Conservation (phyloP, 2,113 vertebrate species). For the Hiodon tergisus region DNA sequence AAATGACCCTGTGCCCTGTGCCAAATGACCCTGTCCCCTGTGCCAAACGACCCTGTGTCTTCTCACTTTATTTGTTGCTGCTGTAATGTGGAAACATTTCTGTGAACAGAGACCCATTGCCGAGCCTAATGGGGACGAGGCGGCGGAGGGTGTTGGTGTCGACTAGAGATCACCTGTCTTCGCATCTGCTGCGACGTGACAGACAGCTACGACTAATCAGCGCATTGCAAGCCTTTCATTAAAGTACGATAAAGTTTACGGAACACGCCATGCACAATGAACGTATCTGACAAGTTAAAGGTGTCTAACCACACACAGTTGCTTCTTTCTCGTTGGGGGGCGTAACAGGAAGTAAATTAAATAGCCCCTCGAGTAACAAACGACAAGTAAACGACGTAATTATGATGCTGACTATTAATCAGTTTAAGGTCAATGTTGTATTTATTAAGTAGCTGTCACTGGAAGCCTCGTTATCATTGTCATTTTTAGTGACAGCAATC, state of each 20-base stretch:
- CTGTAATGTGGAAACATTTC: no score
- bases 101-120: no score
- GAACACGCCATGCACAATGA: background rate
- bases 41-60: no score
- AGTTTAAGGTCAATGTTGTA: slow-evolving; percentile 56
- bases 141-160: background rate
- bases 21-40: no score
- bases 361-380: slow-evolving; percentile 11
- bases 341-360: slow-evolving; percentile 14
- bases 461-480: slow-evolving; percentile 50
- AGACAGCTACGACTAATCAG: background rate
- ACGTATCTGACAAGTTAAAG: slow-evolving; percentile 13
- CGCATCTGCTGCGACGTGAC: background rate
- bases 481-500: slow-evolving; percentile 62
- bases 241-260: background rate
- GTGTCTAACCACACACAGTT: background rate
- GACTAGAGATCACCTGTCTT: background rate
- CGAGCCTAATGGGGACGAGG: no score
- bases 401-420: slow-evolving; percentile 47
- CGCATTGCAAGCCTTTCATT: background rate
- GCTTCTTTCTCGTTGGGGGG: no score
- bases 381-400: slow-evolving; percentile 32
- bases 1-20: no score
- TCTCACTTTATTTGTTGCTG: no score
- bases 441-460: slow-evolving; percentile 58